Evolutionary conservation across 2,797 vertebrate genomes (phyloP).

Genomic region (Mormyrops boulengeri): DNA sequence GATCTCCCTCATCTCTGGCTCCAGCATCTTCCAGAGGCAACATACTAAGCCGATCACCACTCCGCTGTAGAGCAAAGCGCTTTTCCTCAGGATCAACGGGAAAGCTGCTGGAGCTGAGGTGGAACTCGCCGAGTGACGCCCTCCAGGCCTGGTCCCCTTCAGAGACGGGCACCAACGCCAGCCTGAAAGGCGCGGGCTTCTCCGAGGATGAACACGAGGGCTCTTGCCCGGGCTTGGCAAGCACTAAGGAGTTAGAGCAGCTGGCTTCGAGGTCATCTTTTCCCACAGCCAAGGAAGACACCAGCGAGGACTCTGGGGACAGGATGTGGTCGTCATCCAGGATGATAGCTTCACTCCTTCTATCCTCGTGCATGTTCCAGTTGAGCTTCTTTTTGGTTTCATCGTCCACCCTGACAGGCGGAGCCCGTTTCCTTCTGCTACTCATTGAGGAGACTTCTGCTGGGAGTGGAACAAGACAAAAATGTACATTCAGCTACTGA

Average conservation of each 20-base stretch:
- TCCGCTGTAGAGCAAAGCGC: conserved; percentile 65
- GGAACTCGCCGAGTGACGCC: conserved; percentile 77
- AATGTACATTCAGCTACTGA: not conserved
- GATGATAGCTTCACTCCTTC: conserved; percentile 55
- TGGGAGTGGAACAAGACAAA: not conserved
- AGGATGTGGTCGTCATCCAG: conserved; percentile 43
- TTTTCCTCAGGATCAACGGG: conserved; percentile 46
- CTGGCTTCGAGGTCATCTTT: conserved; percentile 45
- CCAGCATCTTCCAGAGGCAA: conserved; percentile 52
- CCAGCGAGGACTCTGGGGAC: conserved; percentile 44
- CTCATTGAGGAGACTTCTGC: conserved; percentile 66
- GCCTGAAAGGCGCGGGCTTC: conserved; percentile 51
- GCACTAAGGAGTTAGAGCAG: conserved; percentile 14
- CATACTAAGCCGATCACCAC: conserved; percentile 62
- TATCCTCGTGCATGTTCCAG: conserved; percentile 94
- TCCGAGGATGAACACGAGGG: conserved; percentile 47
- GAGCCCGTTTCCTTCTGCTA: conserved; percentile 75
- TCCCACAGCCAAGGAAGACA: conserved; percentile 36
- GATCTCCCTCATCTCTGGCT: conserved; percentile 44
- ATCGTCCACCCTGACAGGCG: conserved; percentile 79
- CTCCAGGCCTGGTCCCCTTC: conserved; percentile 65
- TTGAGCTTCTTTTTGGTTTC: conserved; percentile 73
- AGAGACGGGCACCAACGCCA: conserved; percentile 55
- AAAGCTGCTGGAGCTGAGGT: conserved; percentile 54
- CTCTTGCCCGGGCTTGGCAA: conserved; percentile 47